Evolutionary conservation across 2,888 invertebrate species (phyloP).

Genomic region (Andrena dorsata): DNA sequence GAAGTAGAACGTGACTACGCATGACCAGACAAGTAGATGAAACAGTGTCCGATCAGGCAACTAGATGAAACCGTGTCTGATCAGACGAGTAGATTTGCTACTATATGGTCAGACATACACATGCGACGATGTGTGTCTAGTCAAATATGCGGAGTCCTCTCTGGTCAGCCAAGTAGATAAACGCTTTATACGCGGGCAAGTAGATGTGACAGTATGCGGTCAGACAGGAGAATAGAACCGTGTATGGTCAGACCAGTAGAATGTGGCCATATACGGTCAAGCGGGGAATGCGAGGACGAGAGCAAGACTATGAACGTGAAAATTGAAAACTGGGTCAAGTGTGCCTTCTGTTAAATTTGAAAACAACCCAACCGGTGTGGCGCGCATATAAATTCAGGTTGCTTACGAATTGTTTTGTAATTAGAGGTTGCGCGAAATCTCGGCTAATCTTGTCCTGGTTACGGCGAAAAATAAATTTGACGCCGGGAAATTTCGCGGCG

Average conservation of each 20-base stretch:
- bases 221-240: not conserved
- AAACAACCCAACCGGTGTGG: not conserved
- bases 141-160: not conserved
- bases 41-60: not conserved
- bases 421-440: slow-evolving; percentile 28
- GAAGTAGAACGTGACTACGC: not conserved
- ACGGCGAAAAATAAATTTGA: slow-evolving; percentile 39
- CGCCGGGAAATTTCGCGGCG: slow-evolving; percentile 26
- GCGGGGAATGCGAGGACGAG: not conserved
- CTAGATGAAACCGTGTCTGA: not conserved
- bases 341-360: not conserved
- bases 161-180: not conserved
- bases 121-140: not conserved
- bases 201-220: not conserved
- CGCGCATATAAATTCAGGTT: not conserved
- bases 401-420: slow-evolving; percentile 38
- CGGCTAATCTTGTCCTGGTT: not conserved
- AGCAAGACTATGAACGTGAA: not conserved
- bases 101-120: not conserved
- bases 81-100: not conserved
- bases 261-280: not conserved
- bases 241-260: slow-evolving; percentile 1
- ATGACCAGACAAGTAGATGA: not conserved
- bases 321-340: slow-evolving; percentile 15
- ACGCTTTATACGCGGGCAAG: not conserved